Conservation (phyloP, 2,113 vertebrate genomes). For the Syngnathus floridae region DNA sequence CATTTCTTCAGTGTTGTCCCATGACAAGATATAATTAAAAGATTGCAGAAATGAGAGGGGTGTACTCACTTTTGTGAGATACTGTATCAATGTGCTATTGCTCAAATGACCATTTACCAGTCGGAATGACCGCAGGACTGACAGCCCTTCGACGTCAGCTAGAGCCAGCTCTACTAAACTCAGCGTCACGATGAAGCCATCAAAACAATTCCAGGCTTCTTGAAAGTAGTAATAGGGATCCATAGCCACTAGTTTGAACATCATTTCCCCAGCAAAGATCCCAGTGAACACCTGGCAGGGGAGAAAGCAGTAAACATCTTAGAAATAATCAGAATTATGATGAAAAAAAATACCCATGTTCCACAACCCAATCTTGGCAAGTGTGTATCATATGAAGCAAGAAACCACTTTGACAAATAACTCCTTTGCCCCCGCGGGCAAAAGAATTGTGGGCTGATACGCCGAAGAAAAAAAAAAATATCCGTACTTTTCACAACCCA, state of each 20-base stretch:
- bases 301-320: constrained; percentile 1
- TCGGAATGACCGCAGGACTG: constrained; percentile 96
- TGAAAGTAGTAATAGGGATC: constrained; percentile 99
- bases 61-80: no score
- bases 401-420: no score
- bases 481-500: no score
- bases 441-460: no score
- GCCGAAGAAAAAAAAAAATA: no score
- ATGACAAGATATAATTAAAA: no score
- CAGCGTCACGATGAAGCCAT: constrained; percentile 95
- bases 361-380: no score
- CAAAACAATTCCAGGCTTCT: constrained; percentile 98
- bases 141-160: constrained; percentile 90
- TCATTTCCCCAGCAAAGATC: constrained; percentile 98
- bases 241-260: constrained; percentile 95
- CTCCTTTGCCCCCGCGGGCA: no score
- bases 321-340: constrained; percentile 2
- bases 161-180: constrained; percentile 94
- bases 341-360: neutral
- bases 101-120: constrained; percentile 73
- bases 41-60: no score
- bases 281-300: constrained; percentile 88
- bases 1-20: no score
- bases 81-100: neutral
- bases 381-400: no score